Evolutionary conservation across 1,140 invertebrate genomes (phyloP), one percentile per base, ranked within the genome.

Genomic region (Melipona quadrifasciata): DNA sequence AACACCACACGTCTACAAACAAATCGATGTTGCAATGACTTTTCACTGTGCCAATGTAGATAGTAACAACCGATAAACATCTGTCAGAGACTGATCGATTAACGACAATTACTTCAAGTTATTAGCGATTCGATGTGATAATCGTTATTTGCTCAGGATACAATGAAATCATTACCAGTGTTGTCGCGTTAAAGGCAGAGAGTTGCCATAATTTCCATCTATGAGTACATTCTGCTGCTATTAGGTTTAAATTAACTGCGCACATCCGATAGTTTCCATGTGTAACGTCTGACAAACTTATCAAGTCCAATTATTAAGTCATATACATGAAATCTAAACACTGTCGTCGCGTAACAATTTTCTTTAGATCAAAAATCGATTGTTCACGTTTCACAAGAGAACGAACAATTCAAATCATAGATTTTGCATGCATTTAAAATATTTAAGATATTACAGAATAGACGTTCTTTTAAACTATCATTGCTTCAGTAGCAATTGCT

Each of bases 101-200:
- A 61, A 4, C 67, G 27, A 68, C n/a, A 47, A 80, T 72, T 61
- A 80, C 53, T 34, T 72, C n/a, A 27, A 58, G 55, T 72, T 80
- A 80, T 72, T 72, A 80, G 11, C 53, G 67, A 80, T 80, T 57
- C 57, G 67, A 61, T 11, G 34, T 17, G 67, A 71, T 51, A 55
- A 68, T 72, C 57, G 58, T 72, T 72, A 70, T 80, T 79, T 80
- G 58, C 34, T n/a, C 11, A 57, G 1, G 39, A 16, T 34, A 57
- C 24, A 16, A 24, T 21, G 31, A 19, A 61, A 72, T 47, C 31
- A 57, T 34, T 39, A 27, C 34, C 27, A 14, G 27, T 51, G 57
- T 1, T 57, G 31, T 14, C 4, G 34, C 11, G n/a, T 71, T 80
- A 57, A 80, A n/a, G 24, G 65, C 51, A 14, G 51, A 10, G 19